These are phyloP conservation scores for Sphaerophoria taeniata DNA, from an alignment of 2,888 invertebrate genomes.

Conservation along the genomic window DNA sequence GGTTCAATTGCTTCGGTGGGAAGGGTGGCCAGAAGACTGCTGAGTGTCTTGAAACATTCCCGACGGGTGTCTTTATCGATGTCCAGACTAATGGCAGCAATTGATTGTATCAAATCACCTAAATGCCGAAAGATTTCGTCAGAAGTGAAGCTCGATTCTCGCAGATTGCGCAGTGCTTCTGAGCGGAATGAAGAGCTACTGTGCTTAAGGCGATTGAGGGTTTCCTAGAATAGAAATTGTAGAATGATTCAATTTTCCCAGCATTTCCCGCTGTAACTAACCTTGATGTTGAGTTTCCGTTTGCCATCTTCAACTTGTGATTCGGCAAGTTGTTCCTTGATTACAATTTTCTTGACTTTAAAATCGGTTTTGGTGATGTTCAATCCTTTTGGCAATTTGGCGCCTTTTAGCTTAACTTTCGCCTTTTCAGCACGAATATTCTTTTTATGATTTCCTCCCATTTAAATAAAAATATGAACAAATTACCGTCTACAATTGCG, in stretches of 20 bases:
- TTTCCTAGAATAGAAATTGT: slow-evolving; percentile 76
- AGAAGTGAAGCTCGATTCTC: slow-evolving; percentile 82
- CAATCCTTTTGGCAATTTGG: slow-evolving; percentile 92
- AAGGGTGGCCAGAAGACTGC: slow-evolving; percentile 78
- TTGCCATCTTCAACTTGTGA: slow-evolving; percentile 89
- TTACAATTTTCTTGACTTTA: slow-evolving; percentile 93
- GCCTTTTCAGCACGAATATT: slow-evolving; percentile 92
- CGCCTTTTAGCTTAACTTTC: slow-evolving; percentile 93
- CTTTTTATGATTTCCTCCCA: slow-evolving; percentile 86
- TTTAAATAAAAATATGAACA: slow-evolving; percentile 54
- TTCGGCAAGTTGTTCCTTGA: slow-evolving; percentile 88
- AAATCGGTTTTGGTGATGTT: slow-evolving; percentile 96
- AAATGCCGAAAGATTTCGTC: slow-evolving; percentile 84
- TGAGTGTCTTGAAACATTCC: slow-evolving; percentile 83
- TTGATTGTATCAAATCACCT: slow-evolving; percentile 87
- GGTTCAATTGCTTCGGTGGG: slow-evolving; percentile 82
- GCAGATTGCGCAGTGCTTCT: slow-evolving; percentile 79
- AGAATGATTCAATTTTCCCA: background rate
- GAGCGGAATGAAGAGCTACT: slow-evolving; percentile 81
- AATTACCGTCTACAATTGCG: background rate
- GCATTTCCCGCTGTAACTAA: slow-evolving; percentile 16
- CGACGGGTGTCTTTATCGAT: slow-evolving; percentile 85
- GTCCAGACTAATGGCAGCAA: slow-evolving; percentile 89
- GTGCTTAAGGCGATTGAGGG: slow-evolving; percentile 84
- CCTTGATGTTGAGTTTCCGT: slow-evolving; percentile 87